Percentiles rank a stretch among this genome's conserved stretches.
These are phyloP conservation scores for Brachymystax lenok DNA, from an alignment of 2,797 vertebrate species.

Conservation along the genomic window DNA sequence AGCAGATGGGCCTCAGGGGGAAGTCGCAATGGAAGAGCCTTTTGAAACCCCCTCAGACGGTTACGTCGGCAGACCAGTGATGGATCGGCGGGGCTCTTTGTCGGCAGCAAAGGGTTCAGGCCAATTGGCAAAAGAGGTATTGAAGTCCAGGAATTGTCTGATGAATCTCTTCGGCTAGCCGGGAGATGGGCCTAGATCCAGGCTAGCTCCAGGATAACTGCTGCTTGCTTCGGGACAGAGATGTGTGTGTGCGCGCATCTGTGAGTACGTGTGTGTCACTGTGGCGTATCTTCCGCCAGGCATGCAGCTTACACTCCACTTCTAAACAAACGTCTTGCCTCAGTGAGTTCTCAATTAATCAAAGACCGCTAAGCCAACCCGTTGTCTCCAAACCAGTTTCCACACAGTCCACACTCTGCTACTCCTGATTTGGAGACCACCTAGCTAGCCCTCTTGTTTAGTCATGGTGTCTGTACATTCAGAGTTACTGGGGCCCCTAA, in stretches of 20 bases:
- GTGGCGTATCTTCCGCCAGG: background rate
- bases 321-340: background rate
- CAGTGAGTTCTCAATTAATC: background rate
- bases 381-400: background rate
- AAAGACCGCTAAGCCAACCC: background rate
- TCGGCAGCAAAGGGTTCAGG: no score
- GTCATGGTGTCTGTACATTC: background rate
- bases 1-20: no score
- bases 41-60: no score
- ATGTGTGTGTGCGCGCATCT: background rate
- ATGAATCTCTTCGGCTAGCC: no score
- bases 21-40: no score
- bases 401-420: background rate
- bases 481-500: background rate
- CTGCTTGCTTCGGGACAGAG: no score
- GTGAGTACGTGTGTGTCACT: background rate
- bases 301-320: background rate
- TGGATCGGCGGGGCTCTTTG: no score
- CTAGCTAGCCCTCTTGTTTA: background rate
- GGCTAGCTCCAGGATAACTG: no score
- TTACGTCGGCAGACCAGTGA: no score
- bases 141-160: no score
- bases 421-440: conserved; percentile 1
- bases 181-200: no score
- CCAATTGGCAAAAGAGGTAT: no score